phyloP scores from a whole-genome alignment of 2,113 vertebrate genomes.

The Myrmecobius fasciatus region DNA sequence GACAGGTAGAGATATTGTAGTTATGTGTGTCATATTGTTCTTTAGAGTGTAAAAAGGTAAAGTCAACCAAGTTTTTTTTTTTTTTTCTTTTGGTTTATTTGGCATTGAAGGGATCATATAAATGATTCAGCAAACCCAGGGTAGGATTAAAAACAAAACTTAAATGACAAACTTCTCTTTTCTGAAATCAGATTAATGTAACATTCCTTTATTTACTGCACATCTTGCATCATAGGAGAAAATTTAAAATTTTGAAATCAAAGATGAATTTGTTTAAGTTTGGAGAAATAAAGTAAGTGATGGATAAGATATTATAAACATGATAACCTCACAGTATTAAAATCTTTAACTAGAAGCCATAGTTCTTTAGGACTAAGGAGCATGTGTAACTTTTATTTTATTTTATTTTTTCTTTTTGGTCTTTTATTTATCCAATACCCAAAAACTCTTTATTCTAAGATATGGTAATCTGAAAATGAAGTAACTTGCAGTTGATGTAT shows the following conservation, averaged over 20 bases:
- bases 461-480: conserved; percentile 20
- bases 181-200: background rate
- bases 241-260: conserved; percentile 48
- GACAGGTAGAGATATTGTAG: background rate
- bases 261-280: conserved; percentile 24
- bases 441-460: conserved; percentile 2
- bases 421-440: background rate
- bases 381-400: conserved; percentile 6
- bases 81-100: conserved; percentile 46
- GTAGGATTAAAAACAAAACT: background rate
- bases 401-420: too few relatives aligned
- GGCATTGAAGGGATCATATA: background rate
- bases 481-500: conserved; percentile 34
- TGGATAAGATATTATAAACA: background rate
- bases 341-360: background rate
- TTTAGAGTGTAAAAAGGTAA: conserved; percentile 36
- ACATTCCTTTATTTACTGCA: background rate
- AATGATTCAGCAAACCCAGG: conserved; percentile 10
- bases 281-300: conserved; percentile 37
- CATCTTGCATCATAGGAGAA: conserved; percentile 24
- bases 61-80: conserved; percentile 37
- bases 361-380: background rate
- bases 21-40: background rate
- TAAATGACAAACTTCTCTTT: background rate
- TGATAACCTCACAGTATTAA: background rate